Base-by-base conservation (phyloP, 2,888 invertebrate species). In the Drosophila neutralis region DNA sequence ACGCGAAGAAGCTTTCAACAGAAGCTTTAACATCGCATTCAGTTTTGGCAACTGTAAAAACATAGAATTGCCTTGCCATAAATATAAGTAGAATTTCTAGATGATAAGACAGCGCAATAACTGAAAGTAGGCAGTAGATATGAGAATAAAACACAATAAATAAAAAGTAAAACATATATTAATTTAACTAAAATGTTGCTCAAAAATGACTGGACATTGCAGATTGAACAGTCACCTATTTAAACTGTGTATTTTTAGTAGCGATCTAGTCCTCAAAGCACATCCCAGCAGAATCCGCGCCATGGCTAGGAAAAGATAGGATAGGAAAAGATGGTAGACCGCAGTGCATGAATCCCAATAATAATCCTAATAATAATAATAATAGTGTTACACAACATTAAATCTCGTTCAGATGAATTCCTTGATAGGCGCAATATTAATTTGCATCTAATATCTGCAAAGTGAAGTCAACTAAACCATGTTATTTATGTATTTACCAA, bases 51-150 rank as follows among this genome's bases (percentile, higher is more conserved):
- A 21, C 29, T 15, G 6, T 10, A 36, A 38, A 80, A 76, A 70
- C 78, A 78, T 73, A 49, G 68, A 76, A 69, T 54, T 24, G 1
- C 6, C 1, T 1, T 52, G 38, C 33, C 49, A 63, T 53, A 75
- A 78, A 56, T 60, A 70, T 52, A 63, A 63, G 33, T 54, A 29
- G 0, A 52, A 36, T 31, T 21, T 60, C 29, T 33, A 24, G 5
- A 31, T 18, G 13, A 45, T 21, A 53, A 27, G 31, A 52, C 6
- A 8, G 4, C 7, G 3, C 6, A n/a, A 21, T 8, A 21, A 7
- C 10, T 33, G 4, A 4, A n/a, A 27, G 1, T 42, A 10, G 40
- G 2, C 1, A 24, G 13, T 11, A 15, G 5, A 33, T 15, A 36
- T 21, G 15, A 11, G 15, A 36, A 13, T 18, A 31, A 61, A 38